Base-by-base conservation (phyloP, 2,113 vertebrate species). In the Actenoides lindsayi region DNA sequence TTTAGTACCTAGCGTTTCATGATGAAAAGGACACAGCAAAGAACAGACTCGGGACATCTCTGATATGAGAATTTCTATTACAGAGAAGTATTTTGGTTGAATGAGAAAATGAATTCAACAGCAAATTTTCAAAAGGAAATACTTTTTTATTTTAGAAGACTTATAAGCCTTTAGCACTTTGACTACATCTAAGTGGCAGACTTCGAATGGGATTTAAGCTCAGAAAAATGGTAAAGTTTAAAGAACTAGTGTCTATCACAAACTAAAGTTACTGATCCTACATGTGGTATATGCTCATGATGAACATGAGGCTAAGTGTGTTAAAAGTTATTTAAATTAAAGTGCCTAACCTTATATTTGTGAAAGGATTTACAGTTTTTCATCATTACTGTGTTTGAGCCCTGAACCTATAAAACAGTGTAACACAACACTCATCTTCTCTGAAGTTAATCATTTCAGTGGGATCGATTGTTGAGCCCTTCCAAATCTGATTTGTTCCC, bases 101-200 rank as follows among this genome's bases (percentile, higher is more conserved):
- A 44, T 16, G 8, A 85, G n/a, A 93, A 85, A 68, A 69, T 44
- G 53, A 54, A 35, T 11, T 76, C 2, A 44, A 44, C 11, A 64
- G 37, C 1, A 37, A 51, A 27, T 20, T n/a, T 76, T 92, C 8
- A 39, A 41, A 95, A 77, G 18, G 21, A 41, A 3, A 2, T 3
- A 3, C 23, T 51, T 56, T 63, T 6, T 24, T 16, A 1, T 6
- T 85, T 83, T 37, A 69, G 44, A 69, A 67, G 7, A 63, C 44
- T 42, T 54, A 44, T 20, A 63, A 44, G 7, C 2, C 35, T 51
- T 57, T 59, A 77, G 9, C 54, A 46, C 9, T 71, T 50, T 78
- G 10, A 44, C 37, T 70, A 16, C 0, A 0, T 44, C 48, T 80
- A 2, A 2, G 2, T 42, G 64, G 17, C 5, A 73, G 44, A 42